A percentile compares a stretch with the other conserved stretches of the same genome.
These are phyloP conservation scores for Cavia porcellus DNA, from an alignment of 2,113 vertebrate species.

Conservation along the genomic window DNA sequence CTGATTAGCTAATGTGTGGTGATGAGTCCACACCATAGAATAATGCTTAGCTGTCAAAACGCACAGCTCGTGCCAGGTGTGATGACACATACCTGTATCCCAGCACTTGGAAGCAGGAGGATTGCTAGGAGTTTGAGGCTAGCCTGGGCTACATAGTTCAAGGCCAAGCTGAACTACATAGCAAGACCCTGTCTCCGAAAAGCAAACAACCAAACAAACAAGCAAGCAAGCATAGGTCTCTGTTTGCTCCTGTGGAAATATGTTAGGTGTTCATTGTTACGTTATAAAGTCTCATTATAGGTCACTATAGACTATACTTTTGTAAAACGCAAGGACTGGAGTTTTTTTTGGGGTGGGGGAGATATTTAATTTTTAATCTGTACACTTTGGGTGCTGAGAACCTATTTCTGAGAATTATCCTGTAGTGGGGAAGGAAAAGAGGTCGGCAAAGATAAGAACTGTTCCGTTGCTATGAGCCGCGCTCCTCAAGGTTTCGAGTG, in stretches of 20 bases:
- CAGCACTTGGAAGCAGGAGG: too few species aligned
- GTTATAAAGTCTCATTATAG: background rate
- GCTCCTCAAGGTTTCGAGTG: slow-evolving; percentile 6
- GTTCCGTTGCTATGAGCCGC: background rate
- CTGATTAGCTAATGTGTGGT: background rate
- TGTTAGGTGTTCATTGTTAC: background rate
- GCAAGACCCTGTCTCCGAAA: background rate
- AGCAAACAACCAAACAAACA: background rate
- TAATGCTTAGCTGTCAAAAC: slow-evolving; percentile 6
- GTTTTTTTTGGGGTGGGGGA: background rate
- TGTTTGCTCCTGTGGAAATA: slow-evolving; percentile 33
- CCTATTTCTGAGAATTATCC: background rate
- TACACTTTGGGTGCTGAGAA: background rate
- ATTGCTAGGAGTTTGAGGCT: too few species aligned
- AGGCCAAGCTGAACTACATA: too few species aligned
- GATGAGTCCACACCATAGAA: background rate
- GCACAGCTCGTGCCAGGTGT: background rate
- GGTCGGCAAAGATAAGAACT: background rate
- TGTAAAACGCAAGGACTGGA: background rate
- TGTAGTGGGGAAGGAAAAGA: background rate
- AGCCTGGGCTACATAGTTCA: too few species aligned
- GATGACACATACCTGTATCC: background rate
- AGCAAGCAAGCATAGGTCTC: background rate
- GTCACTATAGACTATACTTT: background rate
- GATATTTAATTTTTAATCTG: background rate